Evolutionary conservation across 2,113 vertebrate genomes (phyloP), one percentile per base, ranked within the genome.

Genomic region (Microcebus jonahi): DNA sequence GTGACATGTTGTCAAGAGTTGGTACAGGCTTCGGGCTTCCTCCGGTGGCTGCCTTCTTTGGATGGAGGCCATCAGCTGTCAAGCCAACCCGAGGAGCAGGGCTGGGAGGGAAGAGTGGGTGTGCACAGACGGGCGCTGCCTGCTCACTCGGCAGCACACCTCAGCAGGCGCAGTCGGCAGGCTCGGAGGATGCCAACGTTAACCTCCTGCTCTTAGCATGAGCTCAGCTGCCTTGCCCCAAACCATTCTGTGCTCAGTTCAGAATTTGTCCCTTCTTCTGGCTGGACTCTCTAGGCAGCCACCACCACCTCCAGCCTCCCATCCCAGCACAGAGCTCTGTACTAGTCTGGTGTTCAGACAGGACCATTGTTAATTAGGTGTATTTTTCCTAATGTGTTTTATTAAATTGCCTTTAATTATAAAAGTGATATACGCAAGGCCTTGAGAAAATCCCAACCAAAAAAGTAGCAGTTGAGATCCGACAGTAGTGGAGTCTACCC

Each of bases 331-430:
- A 20, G 57, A 86, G 23, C 11, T 63, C 21, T 31, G 59, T 83
- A 36, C 53, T 42, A 91, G 67, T 55, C 45, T 55, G 17, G 17
- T 53, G 55, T 63, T 53, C 88, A 88, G 53, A 83, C 27, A 42
- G 7, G n/a, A 31, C 42, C 25, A 12, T 50, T 70, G 73, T 57
- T 73, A 88, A 70, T 55, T 82, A 36, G 36, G 81, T 67, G 3
- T 88, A 77, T 39, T 94, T 96, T 55, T 17, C 11, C 59, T 70
- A 48, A 80, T 61, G 50, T 34, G 11, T 73, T 95, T 80, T 81
- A 34, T 90, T 71, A 70, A 61, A 55, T 80, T 68, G 23, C n/a
- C 95, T 96, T 96, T 55, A 76, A 85, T 92, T 77, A 91, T 45
- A 61, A 73, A 89, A 88, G 57, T 81, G 91, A 68, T 61, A 6